Base-by-base conservation (phyloP, 2,888 invertebrate genomes). In the Alcis repandata region DNA sequence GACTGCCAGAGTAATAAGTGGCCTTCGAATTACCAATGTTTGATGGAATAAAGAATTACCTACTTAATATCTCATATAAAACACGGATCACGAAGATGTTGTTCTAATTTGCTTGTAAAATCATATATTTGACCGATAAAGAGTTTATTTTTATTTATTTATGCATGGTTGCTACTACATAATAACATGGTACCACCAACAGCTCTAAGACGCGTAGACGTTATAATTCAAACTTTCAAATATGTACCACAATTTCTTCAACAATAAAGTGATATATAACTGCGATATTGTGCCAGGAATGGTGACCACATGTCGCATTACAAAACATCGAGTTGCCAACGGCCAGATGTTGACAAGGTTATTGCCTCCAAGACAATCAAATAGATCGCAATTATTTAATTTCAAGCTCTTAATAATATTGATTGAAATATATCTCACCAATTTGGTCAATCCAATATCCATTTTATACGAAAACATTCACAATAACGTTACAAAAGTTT, bases 281-380 rank as follows among this genome's bases (percentile, higher is more conserved):
- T 63, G 75, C 69, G 68, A 77, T 80, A 83, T 80, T 75, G 73
- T 79, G 75, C 74, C 72, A 78, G 79, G 89, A 84, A 82, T 92
- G 92, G 88, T 83, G 76, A 77, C 89, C 92, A 92, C 87, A 92
- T 92, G 92, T 90, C 82, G 84, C 83, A 79, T 64, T 59, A 83
- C 78, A 76, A 82, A 82, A 84, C 83, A 79, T 84, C 80, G 80
- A 83, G 85, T 87, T 84, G 84, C 86, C 69, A 86, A 82, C 81
- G 75, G 77, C 88, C 92, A 92, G 87, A 92, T 92, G 92, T 85
- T 83, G 36, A 75, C 81, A 86, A 85, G 85, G 85, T 86, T 86
- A 87, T 79, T 87, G 85, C 77, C 86, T 84, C 73, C 68, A 74
- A 68, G 73, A 73, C 77, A 79, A 80, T 78, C 71, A 73, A 70